A percentile compares a stretch with the other conserved stretches of the same genome.
phyloP scores from a whole-genome alignment of 2,113 vertebrate genomes.

The Microcebus tavaratra region DNA sequence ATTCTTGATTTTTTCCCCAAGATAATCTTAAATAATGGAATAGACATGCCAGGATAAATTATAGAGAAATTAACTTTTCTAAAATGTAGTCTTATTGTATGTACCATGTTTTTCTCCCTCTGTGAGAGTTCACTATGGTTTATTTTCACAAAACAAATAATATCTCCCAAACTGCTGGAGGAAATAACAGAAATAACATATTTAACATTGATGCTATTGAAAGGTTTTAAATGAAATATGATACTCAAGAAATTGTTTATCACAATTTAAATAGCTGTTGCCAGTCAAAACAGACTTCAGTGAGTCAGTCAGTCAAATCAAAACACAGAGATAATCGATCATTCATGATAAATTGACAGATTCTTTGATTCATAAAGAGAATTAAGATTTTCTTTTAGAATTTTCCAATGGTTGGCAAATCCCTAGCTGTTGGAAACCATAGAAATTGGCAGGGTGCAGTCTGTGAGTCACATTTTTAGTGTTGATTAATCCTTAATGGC shows the following conservation, averaged over 20 bases:
- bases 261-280: not conserved
- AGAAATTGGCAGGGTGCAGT: not conserved
- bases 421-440: not conserved
- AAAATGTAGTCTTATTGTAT: not conserved
- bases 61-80: not conserved
- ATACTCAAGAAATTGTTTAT: not conserved
- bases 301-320: not conserved
- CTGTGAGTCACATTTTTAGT: not conserved
- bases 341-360: not conserved
- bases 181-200: conserved; percentile 42
- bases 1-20: not conserved
- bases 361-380: conserved; percentile 36
- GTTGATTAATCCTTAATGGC: conserved; percentile 1
- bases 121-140: conserved; percentile 4
- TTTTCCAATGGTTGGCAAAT: not conserved
- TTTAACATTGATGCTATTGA: not conserved
- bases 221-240: not conserved
- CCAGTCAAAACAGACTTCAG: not conserved
- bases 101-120: not conserved
- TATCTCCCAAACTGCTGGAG: not conserved
- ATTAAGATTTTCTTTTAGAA: not conserved
- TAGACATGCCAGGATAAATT: not conserved
- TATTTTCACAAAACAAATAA: conserved; percentile 25
- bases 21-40: conserved; percentile 22
- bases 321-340: conserved; percentile 19